Percentiles rank a stretch among this genome's conserved stretches.
Conservation (phyloP, 1,140 invertebrate genomes). For the Campoletis sonorensis region DNA sequence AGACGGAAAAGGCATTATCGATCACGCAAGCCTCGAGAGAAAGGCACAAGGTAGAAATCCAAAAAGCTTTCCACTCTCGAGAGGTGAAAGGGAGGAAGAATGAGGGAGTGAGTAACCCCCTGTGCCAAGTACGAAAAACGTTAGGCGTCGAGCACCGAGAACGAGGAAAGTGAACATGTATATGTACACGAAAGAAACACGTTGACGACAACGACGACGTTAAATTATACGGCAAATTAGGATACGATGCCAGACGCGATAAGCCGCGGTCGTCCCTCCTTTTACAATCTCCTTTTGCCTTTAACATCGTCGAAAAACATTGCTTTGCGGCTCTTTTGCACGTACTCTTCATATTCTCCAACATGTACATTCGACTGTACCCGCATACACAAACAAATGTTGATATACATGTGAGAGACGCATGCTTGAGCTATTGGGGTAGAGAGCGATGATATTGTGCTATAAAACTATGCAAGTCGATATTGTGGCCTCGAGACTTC, state of each 20-base stretch:
- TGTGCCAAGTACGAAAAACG: slow-evolving; percentile 45
- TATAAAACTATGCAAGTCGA: slow-evolving; percentile 30
- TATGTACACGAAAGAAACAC: neutral
- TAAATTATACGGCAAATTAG: slow-evolving; percentile 47
- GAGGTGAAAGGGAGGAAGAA: slow-evolving; percentile 13
- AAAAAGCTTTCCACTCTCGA: slow-evolving; percentile 6
- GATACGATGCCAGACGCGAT: slow-evolving; percentile 45
- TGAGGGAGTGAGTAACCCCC: slow-evolving; percentile 28
- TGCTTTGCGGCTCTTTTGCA: slow-evolving; percentile 19
- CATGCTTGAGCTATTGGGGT: neutral
- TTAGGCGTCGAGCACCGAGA: slow-evolving; percentile 13
- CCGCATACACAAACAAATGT: neutral
- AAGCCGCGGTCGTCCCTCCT: slow-evolving; percentile 40
- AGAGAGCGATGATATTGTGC: slow-evolving; percentile 4
- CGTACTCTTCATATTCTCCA: slow-evolving; percentile 1
- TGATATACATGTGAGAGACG: neutral
- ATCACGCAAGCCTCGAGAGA: slow-evolving; percentile 6
- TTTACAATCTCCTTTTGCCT: slow-evolving; percentile 37
- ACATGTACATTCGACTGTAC: neutral
- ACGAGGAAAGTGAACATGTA: neutral
- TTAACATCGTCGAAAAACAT: slow-evolving; percentile 38
- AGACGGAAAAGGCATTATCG: slow-evolving; percentile 21
- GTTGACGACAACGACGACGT: slow-evolving; percentile 19
- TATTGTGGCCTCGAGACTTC: slow-evolving; percentile 37
- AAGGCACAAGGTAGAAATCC: neutral